Percentiles rank a stretch among this genome's conserved stretches.
These are phyloP conservation scores for Zaprionus davidi DNA, from an alignment of 1,140 invertebrate species.

Conservation along the genomic window DNA sequence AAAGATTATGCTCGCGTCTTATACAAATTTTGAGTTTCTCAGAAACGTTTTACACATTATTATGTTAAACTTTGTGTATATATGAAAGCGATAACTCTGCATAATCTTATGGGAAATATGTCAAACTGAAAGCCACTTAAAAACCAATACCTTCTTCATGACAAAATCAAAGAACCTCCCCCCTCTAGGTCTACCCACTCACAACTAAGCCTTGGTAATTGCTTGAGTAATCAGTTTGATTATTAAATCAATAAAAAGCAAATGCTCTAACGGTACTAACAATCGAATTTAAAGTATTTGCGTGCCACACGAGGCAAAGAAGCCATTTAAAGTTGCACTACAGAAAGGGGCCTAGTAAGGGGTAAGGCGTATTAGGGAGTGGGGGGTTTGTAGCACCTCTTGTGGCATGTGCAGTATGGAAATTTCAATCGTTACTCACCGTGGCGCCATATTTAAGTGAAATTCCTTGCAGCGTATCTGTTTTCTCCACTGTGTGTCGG, in stretches of 20 bases:
- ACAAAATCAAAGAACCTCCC: not conserved
- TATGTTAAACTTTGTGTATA: not conserved
- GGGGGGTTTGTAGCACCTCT: not conserved
- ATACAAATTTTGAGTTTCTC: not conserved
- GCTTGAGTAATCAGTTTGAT: slow-evolving; percentile 20
- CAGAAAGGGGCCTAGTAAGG: not conserved
- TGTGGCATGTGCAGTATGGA: not conserved
- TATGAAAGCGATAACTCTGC: not conserved
- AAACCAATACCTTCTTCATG: not conserved
- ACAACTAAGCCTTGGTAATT: not conserved
- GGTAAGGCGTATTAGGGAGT: not conserved
- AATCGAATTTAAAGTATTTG: slow-evolving; percentile 28
- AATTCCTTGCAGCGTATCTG: slow-evolving; percentile 96
- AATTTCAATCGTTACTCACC: slow-evolving; percentile 86
- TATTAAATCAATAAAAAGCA: slow-evolving; percentile 72
- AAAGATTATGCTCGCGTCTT: not conserved
- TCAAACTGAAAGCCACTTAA: not conserved
- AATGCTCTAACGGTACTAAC: slow-evolving; percentile 35
- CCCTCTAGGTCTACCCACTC: not conserved
- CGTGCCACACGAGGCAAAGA: slow-evolving; percentile 30
- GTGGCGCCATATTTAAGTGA: slow-evolving; percentile 96
- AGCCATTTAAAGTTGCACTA: slow-evolving; percentile 39
- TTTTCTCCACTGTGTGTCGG: slow-evolving; percentile 91
- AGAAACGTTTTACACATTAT: not conserved
- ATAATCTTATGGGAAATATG: not conserved